Evolutionary conservation across 2,113 vertebrate species (phyloP).

Genomic region (Heterotilapia buettikoferi): DNA sequence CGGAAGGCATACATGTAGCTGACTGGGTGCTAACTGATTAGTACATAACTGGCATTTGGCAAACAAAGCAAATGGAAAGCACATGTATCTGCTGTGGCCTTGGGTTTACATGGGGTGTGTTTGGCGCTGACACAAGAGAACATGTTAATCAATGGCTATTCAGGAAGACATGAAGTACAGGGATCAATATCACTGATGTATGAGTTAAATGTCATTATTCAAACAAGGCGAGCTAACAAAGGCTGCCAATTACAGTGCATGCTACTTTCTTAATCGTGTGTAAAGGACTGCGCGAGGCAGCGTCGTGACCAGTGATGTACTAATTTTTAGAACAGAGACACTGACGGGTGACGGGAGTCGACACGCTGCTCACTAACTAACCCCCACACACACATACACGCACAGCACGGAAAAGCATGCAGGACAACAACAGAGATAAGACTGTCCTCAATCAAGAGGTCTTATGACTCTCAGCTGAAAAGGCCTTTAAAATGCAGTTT

Average conservation of each 20-base stretch:
- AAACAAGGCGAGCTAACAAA: not conserved
- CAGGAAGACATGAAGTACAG: not conserved
- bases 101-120: not conserved
- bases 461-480: conserved; percentile 17
- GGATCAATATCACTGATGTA: conserved; percentile 3
- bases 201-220: not conserved
- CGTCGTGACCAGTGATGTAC: conserved; percentile 54
- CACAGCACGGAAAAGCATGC: conserved; percentile 44
- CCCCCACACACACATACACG: not conserved
- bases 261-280: not conserved
- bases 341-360: not conserved
- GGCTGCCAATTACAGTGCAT: not conserved
- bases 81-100: not conserved
- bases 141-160: conserved; percentile 3
- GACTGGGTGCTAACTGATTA: conserved; percentile 2
- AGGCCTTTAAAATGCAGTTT: not conserved
- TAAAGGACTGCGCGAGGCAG: not conserved
- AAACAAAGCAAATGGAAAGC: not conserved
- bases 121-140: conserved; percentile 11
- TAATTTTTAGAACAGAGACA: not conserved
- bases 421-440: conserved; percentile 5
- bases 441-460: not conserved
- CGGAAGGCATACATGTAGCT: conserved; percentile 1
- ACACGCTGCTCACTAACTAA: conserved; percentile 4
- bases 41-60: conserved; percentile 53